These are phyloP conservation scores for Syrrhaptes paradoxus DNA, from an alignment of 2,113 vertebrate genomes.

Conservation along the genomic window DNA sequence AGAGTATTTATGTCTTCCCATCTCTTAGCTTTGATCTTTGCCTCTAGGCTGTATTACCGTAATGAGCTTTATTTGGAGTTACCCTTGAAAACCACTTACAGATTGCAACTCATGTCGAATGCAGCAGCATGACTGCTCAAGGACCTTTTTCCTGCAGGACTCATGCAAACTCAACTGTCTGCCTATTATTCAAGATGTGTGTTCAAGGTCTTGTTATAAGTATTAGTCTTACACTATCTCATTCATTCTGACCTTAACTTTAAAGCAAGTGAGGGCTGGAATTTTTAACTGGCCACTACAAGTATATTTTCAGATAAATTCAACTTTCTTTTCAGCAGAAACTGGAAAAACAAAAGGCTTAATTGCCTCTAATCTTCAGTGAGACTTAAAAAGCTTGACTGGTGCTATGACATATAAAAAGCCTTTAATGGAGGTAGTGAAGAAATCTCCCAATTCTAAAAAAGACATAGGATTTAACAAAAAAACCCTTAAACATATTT, in stretches of 20 bases:
- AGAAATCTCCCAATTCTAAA: neutral
- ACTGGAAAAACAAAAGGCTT: neutral
- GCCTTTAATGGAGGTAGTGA: neutral
- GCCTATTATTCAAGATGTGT: constrained; percentile 31
- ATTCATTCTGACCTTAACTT: constrained; percentile 14
- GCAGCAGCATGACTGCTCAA: constrained; percentile 49
- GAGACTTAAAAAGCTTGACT: neutral
- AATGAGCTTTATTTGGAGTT: constrained; percentile 57
- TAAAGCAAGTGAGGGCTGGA: neutral
- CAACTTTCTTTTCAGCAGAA: neutral
- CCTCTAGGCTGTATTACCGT: constrained; percentile 43
- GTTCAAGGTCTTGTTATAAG: constrained; percentile 38
- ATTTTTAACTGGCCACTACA: neutral
- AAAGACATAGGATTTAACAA: neutral
- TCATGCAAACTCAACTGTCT: constrained; percentile 9
- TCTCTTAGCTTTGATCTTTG: constrained; percentile 47
- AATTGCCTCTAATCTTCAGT: neutral
- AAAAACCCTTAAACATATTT: neutral
- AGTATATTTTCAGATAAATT: neutral
- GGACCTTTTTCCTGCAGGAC: constrained; percentile 33
- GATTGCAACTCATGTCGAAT: constrained; percentile 39
- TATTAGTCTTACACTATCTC: neutral
- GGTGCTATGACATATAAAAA: neutral
- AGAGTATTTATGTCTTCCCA: constrained; percentile 53
- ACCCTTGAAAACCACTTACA: constrained; percentile 73